A percentile compares a stretch with the other conserved stretches of the same genome.
Evolutionary conservation across 2,888 invertebrate genomes (phyloP).

Genomic region (Agrotis clavis): DNA sequence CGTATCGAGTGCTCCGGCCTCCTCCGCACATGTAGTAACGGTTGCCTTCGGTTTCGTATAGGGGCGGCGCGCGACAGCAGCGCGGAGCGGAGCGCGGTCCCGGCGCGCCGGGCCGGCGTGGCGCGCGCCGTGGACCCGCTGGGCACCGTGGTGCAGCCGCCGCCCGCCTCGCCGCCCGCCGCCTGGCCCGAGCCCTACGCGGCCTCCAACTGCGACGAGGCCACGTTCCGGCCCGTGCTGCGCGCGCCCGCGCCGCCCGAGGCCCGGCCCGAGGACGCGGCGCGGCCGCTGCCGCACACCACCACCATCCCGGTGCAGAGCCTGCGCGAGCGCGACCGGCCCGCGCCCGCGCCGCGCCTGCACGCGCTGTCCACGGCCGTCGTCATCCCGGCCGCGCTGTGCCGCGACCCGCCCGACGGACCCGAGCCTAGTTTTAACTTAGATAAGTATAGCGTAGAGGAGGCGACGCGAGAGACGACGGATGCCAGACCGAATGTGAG

Average conservation of each 20-base stretch:
- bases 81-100: conserved; percentile 71
- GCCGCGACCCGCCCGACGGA: conserved; percentile 16
- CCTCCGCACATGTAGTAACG: conserved; percentile 76
- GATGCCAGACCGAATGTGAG: conserved; percentile 66
- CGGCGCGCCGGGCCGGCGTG: conserved; percentile 89
- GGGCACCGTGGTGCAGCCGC: conserved; percentile 66
- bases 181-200: conserved; percentile 85
- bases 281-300: conserved; percentile 79
- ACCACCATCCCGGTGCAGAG: conserved; percentile 84
- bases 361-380: conserved; percentile 33
- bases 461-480: conserved; percentile 68
- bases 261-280: conserved; percentile 73
- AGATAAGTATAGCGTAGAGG: conserved; percentile 64
- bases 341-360: conserved; percentile 72
- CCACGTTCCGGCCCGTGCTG: conserved; percentile 93
- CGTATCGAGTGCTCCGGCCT: conserved; percentile 47
- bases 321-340: conserved; percentile 59
- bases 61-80: conserved; percentile 89
- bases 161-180: conserved; percentile 82
- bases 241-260: conserved; percentile 85
- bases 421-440: conserved; percentile 58
- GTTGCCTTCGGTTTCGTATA: conserved; percentile 96
- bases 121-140: conserved; percentile 94
- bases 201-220: conserved; percentile 92
- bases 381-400: conserved; percentile 49